Evolutionary conservation across 1,140 invertebrate species (phyloP), one percentile per base, ranked within the genome.

Genomic region (Dendroctonus ponderosae): DNA sequence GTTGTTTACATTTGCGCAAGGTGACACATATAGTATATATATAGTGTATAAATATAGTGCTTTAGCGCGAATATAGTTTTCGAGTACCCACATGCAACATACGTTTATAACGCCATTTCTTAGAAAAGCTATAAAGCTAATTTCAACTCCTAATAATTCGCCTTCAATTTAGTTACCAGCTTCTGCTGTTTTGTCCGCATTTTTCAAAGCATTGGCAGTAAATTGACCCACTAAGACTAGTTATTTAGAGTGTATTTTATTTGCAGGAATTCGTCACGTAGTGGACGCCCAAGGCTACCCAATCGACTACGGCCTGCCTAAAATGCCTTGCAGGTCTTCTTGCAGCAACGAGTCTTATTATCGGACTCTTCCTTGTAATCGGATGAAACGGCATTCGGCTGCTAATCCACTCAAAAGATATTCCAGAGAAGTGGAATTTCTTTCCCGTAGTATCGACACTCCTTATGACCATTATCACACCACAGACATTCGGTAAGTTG

Each of bases 271-370:
- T 14, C 56, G 58, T 41, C 54, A 66, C 49, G 79, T 80, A 49
- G 79, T 91, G 64, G 90, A 90, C 60, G 84, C 83, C 43, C 89
- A 91, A 62, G 89, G 88, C 0, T 92, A 91, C 75, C 89, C 89
- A 0, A 81, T 89, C 12, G 91, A 93, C 71, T 93, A 90, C 68
- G 91, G 90, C 56, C 78, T 91, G 9, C 90, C 88, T 0, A 90
- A 89, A 73, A 80, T 89, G 39, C 79, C 70, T 43, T 69, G 67
- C 57, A 65, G 70, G 51, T 50, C 64, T 8, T 42, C 64, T 9
- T 68, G 61, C 37, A 60, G 53, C 40, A 62, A 59, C 62, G 72
- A 74, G 38, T 80, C 83, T 44, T 88, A 86, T 72, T 89, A 89
- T 76, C 82, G 87, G 68, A 90, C 88, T 0, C 78, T 90, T 48